Base-by-base conservation (phyloP, 2,113 vertebrate species). In the Propithecus coquereli region DNA sequence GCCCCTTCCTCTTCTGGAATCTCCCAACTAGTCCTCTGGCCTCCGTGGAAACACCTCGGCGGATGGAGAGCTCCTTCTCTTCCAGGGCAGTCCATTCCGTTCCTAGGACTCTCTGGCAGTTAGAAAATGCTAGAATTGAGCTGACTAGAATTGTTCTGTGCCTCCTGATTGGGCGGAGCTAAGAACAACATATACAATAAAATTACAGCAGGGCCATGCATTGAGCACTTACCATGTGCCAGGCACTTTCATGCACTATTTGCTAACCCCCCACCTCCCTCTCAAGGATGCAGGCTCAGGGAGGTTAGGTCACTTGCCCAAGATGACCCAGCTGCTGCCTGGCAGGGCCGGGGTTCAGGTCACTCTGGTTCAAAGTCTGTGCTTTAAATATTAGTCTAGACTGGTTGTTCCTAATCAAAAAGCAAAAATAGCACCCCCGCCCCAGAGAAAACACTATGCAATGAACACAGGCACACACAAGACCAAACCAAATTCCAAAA, bases 41-140 rank as follows among this genome's bases (percentile, higher is more conserved):
- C 59, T 88, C 92, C n/a, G 25, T 45, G 40, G 45, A 87, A 73
- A 54, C 40, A 9, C 30, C 7, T 54, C 1, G 0, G 66, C 14
- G 3, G 27, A 61, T 5, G 13, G 54, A 59, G 54, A 45, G 11
- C 59, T 87, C 37, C n/a, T 25, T 81, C 16, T 22, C 84, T 32
- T 34, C 8, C 54, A 4, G 54, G 47, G 54, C 2, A 50, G 30
- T 79, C 68, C n/a, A 17, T 88, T 80, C 23, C 50, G 25, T 52
- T 47, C 52, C 52, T 43, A 66, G 54, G 20, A 70, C 43, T 77
- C 8, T 40, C 59, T 85, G 83, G 85, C 37, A 83, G 37, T 65
- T 81, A 63, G 90, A 95, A 97, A 23, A 27, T 74, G 80, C 73
- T 96, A 54, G 89, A 91, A 95, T 2, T 70, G 34, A 70, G 84